Base-by-base conservation (phyloP, 2,888 invertebrate genomes). In the Neoaliturus tenellus region DNA sequence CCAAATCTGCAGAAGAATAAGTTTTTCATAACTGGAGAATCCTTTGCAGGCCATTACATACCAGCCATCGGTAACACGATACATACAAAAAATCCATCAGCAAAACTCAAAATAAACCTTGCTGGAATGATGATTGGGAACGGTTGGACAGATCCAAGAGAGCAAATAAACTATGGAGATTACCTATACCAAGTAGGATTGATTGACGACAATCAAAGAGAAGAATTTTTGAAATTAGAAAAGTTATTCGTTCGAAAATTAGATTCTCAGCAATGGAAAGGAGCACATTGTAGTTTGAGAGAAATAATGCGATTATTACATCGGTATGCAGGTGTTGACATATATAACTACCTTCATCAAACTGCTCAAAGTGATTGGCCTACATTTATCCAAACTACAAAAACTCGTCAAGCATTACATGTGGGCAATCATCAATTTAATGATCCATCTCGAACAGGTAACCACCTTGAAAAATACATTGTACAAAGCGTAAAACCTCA, bases 11-110 rank as follows among this genome's bases (percentile, higher is more conserved):
- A 93, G 88, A 89, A 91, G 0, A 95, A 95, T 87, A 95, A 95
- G 71, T 97, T 98, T 90, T 98, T 94, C 91, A 93, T 97, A 0
- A 95, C 96, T 0, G 98, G 98, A 0, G 98, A 98, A 91, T 97
- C 97, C 0, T 97, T 97, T 89, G 97, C 94, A 55, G 97, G 98
- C 0, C 94, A 94, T 89, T 95, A 95, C 89, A 93, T 94, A 0
- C 98, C 98, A 0, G 96, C 97, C 0, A 90, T 96, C 78, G 93
- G 94, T 0, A 94, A 95, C 89, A 93, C 95, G 0, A 96, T 96
- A 82, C 93, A 95, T 87, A 92, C 93, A 86, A 94, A 94, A 86
- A 93, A 93, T 88, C 91, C 92, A 10, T 89, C 87, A 6, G 93
- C 94, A 0, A 90, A 91, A 81, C 90, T 92, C 5, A 94, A 94